Evolutionary conservation across 1,140 invertebrate genomes (phyloP), one percentile per base, ranked within the genome.

Genomic region (Papilio dardanus): DNA sequence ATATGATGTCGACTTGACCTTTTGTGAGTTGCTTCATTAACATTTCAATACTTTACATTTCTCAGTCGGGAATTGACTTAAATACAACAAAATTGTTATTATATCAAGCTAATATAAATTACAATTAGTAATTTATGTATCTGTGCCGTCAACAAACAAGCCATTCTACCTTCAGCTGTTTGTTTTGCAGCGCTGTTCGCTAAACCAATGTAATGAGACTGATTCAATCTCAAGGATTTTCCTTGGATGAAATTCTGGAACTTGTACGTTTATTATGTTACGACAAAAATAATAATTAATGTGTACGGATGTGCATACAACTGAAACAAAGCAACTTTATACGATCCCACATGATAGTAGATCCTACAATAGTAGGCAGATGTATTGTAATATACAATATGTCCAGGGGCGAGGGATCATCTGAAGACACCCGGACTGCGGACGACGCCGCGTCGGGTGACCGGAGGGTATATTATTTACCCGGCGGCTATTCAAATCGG

Each of bases 91-190:
- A 54, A 54, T 54, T 24, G 3, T 24, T 54, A 54, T 54, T 54
- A 21, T 54, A 54, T 54, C 21, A 12, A 2, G 16, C 0, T 54
- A 54, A 24, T 54, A 46, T 54, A 54, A 54, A 24, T 54, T 21
- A 54, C 50, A 54, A 24, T 54, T 2, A 54, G 21, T 54, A 54
- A 54, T 54, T 54, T 54, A 54, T 54, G 50, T 54, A 54, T 54
- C 21, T 54, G 50, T 19, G 50, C 24, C 50, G 50, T 54, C 50
- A 54, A 21, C 19, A 24, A 54, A 54, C 50, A 54, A 28, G 24
- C 19, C 50, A 54, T 54, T 24, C 19, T 24, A 54, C 21, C 50
- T 7, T 24, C 50, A 54, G 50, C 19, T 54, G 50, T 54, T 54
- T 24, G 50, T 14, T 54, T 24, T 28, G 21, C 21, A 24, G 50